A percentile compares a stretch with the other conserved stretches of the same genome.
Conservation (phyloP, 2,888 invertebrate species). For the Epicampocera succincta region DNA sequence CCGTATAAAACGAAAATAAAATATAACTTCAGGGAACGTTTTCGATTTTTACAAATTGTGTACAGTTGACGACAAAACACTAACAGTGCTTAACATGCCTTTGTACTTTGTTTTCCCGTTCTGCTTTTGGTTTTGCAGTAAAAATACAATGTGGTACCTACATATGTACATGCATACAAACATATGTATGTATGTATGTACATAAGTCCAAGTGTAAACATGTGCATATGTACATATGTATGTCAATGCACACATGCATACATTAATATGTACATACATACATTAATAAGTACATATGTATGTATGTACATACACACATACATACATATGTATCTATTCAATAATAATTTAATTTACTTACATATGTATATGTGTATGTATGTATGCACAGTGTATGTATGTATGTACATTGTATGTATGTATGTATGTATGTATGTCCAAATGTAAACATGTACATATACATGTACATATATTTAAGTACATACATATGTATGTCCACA, state of each 20-base stretch:
- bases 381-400: background rate
- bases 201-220: too few species aligned
- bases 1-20: conserved; percentile 72
- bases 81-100: conserved; percentile 66
- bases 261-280: conserved; percentile 27
- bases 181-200: conserved; percentile 10
- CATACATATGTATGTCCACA: too few species aligned
- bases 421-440: background rate
- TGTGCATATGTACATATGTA: background rate
- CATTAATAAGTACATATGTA: background rate
- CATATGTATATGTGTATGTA: background rate
- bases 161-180: conserved; percentile 39
- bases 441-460: background rate
- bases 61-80: conserved; percentile 79
- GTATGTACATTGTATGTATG: too few species aligned
- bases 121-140: conserved; percentile 49
- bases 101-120: conserved; percentile 46
- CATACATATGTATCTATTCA: conserved; percentile 16
- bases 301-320: conserved; percentile 24
- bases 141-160: conserved; percentile 53
- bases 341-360: too few species aligned
- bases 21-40: conserved; percentile 64
- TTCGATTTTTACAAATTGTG: conserved; percentile 68
- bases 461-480: too few species aligned
- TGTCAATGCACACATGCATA: conserved; percentile 16